These are phyloP conservation scores for Amazonetta brasiliensis DNA, from an alignment of 2,797 vertebrate species.

Conservation along the genomic window DNA sequence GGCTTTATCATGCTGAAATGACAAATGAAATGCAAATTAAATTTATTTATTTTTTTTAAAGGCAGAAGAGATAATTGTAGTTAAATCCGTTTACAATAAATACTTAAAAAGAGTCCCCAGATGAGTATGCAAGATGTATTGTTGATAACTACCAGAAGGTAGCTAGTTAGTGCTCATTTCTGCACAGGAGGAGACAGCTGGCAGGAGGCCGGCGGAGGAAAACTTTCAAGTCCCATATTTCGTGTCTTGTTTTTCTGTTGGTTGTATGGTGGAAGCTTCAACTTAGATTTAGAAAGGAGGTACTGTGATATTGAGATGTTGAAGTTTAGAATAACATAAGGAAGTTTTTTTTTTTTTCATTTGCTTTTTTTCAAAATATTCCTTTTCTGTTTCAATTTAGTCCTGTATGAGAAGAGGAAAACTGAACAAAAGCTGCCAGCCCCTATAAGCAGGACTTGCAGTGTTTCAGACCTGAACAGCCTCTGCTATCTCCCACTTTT, in stretches of 20 bases:
- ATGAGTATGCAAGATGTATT: not conserved
- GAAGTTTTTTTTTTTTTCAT: not conserved
- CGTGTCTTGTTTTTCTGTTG: not conserved
- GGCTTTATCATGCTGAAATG: not conserved
- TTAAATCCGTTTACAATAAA: not conserved
- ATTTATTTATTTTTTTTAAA: not conserved
- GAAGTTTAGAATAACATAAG: not conserved
- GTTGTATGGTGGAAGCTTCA: not conserved
- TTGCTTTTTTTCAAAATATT: not conserved
- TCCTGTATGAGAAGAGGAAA: not conserved
- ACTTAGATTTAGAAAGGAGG: not conserved
- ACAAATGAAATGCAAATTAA: not conserved
- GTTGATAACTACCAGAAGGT: not conserved
- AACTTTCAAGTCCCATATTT: not conserved
- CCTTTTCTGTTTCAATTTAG: not conserved
- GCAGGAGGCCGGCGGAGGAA: not conserved
- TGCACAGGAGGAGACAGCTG: slow-evolving; percentile 1
- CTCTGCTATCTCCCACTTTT: not conserved
- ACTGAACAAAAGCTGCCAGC: not conserved
- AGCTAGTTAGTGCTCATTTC: slow-evolving; percentile 44
- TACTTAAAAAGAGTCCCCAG: not conserved
- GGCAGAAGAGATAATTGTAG: not conserved
- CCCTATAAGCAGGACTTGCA: not conserved
- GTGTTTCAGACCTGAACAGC: not conserved
- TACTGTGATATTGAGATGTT: not conserved